Conservation (phyloP, 92 coral and sea anemone genomes). For the Porites lobata region DNA sequence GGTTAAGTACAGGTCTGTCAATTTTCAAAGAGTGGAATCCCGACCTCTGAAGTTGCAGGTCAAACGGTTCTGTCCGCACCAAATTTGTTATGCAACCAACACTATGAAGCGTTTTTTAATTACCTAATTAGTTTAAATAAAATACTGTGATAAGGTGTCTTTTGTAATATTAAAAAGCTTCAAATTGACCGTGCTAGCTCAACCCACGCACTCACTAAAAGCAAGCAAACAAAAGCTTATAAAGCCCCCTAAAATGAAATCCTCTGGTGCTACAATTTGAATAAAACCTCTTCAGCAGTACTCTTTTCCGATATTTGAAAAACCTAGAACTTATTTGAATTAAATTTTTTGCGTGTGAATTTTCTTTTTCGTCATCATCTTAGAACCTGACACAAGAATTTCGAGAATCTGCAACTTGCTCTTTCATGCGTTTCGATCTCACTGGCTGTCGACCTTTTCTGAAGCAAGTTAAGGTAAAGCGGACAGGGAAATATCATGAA, state of each 20-base stretch:
- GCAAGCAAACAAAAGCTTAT: no score
- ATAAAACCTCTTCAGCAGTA: no score
- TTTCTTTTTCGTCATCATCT: no score
- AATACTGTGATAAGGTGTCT: conserved; percentile 6
- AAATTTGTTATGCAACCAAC: neutral
- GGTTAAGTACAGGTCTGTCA: no score
- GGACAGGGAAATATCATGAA: neutral
- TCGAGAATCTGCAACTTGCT: conserved; percentile 34
- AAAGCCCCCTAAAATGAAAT: no score
- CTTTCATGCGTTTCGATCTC: conserved; percentile 17
- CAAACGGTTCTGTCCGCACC: no score
- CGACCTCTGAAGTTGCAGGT: no score
- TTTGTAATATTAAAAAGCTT: neutral
- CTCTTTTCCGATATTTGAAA: no score
- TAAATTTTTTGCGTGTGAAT: no score
- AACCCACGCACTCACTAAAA: neutral
- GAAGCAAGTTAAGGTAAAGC: neutral
- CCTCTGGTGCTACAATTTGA: no score
- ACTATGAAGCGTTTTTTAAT: neutral
- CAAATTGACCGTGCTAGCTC: conserved; percentile 3
- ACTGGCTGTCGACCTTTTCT: neutral
- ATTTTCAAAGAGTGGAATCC: no score
- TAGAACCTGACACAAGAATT: conserved; percentile 16
- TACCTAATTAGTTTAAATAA: neutral
- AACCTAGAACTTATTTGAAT: no score